A percentile compares a stretch with the other conserved stretches of the same genome.
These are phyloP conservation scores for Temnothorax curvispinosus DNA, from an alignment of 1,140 invertebrate genomes.

Conservation along the genomic window DNA sequence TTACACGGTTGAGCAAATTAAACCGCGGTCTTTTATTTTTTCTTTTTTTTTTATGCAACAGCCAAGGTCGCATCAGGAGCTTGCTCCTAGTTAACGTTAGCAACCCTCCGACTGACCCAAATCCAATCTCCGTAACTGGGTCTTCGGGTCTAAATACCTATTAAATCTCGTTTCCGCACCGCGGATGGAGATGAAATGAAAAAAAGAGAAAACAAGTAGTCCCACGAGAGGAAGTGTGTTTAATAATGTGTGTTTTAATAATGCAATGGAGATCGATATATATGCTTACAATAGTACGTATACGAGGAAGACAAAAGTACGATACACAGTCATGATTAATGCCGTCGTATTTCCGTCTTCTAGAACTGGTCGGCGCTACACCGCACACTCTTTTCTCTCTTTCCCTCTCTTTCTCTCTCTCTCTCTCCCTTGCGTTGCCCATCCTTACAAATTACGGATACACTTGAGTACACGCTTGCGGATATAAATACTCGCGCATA, in stretches of 20 bases:
- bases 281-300: constrained; percentile 55
- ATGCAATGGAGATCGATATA: constrained; percentile 49
- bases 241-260: constrained; percentile 52
- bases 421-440: constrained; percentile 11
- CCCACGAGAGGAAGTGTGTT: constrained; percentile 52
- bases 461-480: constrained; percentile 26
- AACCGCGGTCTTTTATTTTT: background rate
- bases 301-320: constrained; percentile 45
- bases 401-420: constrained; percentile 32
- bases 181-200: constrained; percentile 17
- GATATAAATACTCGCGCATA: constrained; percentile 17
- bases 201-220: constrained; percentile 28
- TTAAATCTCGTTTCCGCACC: background rate
- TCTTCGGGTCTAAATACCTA: background rate
- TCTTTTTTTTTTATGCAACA: constrained; percentile 1
- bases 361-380: constrained; percentile 15
- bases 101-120: constrained; percentile 29
- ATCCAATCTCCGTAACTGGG: background rate
- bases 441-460: constrained; percentile 48
- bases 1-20: constrained; percentile 18
- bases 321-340: constrained; percentile 41
- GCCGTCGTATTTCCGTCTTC: constrained; percentile 6
- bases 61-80: constrained; percentile 6
- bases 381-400: constrained; percentile 8
- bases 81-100: background rate